A percentile compares a stretch with the other conserved stretches of the same genome.
Conservation (phyloP, 2,113 vertebrate species). For the Tyrannus savana region DNA sequence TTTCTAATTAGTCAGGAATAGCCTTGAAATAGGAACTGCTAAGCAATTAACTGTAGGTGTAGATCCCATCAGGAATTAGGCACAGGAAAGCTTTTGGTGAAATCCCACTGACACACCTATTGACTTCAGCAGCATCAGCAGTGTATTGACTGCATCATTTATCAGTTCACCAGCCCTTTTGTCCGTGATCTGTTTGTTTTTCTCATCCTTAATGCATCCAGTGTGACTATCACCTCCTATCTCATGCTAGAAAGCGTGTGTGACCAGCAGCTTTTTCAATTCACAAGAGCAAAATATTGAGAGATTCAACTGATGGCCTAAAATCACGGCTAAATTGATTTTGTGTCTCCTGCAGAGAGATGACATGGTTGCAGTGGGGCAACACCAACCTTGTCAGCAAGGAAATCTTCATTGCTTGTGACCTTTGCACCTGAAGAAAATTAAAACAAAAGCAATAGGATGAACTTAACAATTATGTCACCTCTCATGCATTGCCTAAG, state of each 20-base stretch:
- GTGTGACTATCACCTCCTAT: neutral
- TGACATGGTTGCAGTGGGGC: neutral
- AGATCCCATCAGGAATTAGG: neutral
- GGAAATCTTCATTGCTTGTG: neutral
- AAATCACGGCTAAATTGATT: neutral
- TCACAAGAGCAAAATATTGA: neutral
- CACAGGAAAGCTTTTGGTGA: neutral
- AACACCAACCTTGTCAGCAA: neutral
- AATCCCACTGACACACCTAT: neutral
- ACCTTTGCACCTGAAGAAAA: neutral
- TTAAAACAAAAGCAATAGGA: neutral
- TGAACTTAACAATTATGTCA: neutral
- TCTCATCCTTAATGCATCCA: neutral
- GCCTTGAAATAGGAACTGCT: neutral
- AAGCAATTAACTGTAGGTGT: neutral
- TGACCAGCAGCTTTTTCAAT: neutral
- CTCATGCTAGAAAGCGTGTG: neutral
- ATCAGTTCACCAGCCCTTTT: neutral
- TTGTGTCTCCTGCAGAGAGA: neutral
- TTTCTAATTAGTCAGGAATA: conserved; percentile 8
- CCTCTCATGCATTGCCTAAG: rapidly evolving
- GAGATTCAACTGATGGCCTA: neutral
- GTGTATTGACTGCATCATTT: neutral
- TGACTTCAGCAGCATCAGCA: neutral
- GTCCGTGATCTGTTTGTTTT: neutral